These are phyloP conservation scores for Lottia gigantea DNA, from an alignment of 2,888 invertebrate genomes.

Conservation along the genomic window DNA sequence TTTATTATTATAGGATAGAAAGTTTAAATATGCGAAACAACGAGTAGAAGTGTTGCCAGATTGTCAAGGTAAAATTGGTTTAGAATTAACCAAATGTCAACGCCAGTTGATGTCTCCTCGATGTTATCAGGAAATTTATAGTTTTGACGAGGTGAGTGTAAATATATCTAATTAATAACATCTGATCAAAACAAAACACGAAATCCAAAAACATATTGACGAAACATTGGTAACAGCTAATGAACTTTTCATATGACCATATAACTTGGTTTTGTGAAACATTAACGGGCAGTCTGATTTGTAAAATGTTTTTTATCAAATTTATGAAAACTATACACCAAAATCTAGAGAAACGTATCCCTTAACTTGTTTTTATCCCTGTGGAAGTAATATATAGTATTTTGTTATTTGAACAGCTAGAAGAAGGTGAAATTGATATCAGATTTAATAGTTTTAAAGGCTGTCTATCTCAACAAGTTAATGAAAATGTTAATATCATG, in stretches of 20 bases:
- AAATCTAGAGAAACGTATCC: too few relatives aligned
- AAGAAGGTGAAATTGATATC: conserved; percentile 66
- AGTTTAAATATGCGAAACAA: conserved; percentile 50
- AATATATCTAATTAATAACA: neutral
- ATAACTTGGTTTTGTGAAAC: too few relatives aligned
- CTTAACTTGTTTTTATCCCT: too few relatives aligned
- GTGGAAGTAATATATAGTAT: neutral
- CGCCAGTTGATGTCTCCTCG: conserved; percentile 55
- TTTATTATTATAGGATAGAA: conserved; percentile 48
- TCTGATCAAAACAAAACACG: neutral
- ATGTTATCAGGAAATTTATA: conserved; percentile 60
- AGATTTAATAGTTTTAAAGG: conserved; percentile 64
- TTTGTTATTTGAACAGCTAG: conserved; percentile 48
- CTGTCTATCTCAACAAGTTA: conserved; percentile 46
- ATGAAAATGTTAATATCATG: neutral
- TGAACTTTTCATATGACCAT: too few relatives aligned
- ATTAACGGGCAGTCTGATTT: too few relatives aligned
- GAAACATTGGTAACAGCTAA: too few relatives aligned
- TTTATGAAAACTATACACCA: too few relatives aligned
- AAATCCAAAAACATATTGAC: too few relatives aligned
- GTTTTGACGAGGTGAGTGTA: conserved; percentile 48
- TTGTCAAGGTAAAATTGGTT: conserved; percentile 50
- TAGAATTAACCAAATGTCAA: conserved; percentile 56
- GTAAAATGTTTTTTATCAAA: too few relatives aligned
- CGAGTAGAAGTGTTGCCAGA: conserved; percentile 55